These are phyloP conservation scores for Pemphigus obesinymphae DNA, from an alignment of 1,140 invertebrate species.

Conservation along the genomic window DNA sequence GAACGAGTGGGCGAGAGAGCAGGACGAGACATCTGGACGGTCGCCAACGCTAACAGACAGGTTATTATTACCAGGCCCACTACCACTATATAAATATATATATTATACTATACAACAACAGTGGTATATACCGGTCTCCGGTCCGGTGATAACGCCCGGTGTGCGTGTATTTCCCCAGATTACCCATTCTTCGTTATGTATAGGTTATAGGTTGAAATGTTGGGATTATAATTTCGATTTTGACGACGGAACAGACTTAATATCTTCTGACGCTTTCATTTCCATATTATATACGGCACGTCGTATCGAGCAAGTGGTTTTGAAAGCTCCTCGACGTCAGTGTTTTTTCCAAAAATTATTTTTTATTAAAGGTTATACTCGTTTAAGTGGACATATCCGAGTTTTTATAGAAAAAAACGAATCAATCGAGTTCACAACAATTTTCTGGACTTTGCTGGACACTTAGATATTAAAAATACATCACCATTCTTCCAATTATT, in stretches of 20 bases:
- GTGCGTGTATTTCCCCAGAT: not conserved
- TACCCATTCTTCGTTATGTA: too few species aligned
- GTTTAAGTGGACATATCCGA: too few species aligned
- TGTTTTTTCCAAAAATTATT: too few species aligned
- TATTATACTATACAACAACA: not conserved
- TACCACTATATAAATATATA: not conserved
- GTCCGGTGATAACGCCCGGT: not conserved
- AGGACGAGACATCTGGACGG: slow-evolving; percentile 4
- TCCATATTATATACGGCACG: not conserved
- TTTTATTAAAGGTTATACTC: too few species aligned
- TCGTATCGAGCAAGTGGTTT: not conserved
- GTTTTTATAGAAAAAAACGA: too few species aligned
- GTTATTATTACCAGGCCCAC: not conserved
- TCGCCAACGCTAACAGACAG: slow-evolving; percentile 6
- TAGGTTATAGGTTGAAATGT: not conserved
- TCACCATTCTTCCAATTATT: too few species aligned
- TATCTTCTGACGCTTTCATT: not conserved
- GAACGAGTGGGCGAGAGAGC: not conserved
- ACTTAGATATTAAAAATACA: too few species aligned
- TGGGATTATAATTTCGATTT: not conserved
- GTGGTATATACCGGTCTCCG: not conserved
- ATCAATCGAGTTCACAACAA: too few species aligned
- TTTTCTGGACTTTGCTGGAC: too few species aligned
- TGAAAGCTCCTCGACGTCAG: not conserved
- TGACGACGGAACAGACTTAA: not conserved